A percentile compares a stretch with the other conserved stretches of the same genome.
Evolutionary conservation across 2,888 invertebrate species (phyloP).

Genomic region (Andrena fulva): DNA sequence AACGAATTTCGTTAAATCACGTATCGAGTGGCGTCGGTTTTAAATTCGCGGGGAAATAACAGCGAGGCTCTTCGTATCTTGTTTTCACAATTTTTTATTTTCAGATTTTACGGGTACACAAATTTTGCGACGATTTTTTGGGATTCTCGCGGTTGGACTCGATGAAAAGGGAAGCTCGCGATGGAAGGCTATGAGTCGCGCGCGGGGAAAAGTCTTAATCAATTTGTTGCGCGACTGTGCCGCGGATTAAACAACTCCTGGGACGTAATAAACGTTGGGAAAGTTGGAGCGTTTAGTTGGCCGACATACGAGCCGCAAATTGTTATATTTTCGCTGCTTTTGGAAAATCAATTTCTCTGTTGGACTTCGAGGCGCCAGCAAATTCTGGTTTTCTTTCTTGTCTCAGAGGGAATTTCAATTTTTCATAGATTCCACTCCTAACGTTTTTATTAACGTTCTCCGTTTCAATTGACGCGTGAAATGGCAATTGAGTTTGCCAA

Average conservation of each 20-base stretch:
- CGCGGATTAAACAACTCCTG: neutral
- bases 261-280: neutral
- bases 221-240: neutral
- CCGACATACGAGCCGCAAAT: neutral
- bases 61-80: neutral
- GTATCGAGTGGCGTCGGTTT: neutral
- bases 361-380: neutral
- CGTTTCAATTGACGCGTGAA: neutral
- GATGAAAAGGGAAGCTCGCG: neutral
- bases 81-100: accelerated
- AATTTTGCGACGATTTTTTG: neutral
- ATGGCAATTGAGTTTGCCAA: too few species aligned
- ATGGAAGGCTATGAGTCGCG: neutral
- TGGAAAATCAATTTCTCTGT: conserved; percentile 12
- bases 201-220: neutral
- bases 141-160: neutral
- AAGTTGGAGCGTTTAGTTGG: neutral
- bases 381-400: neutral
- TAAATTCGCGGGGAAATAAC: conserved; percentile 5
- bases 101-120: neutral
- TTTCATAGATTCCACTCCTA: neutral
- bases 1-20: conserved; percentile 56
- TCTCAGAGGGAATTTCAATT: neutral
- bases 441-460: neutral
- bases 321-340: neutral